A percentile compares a stretch with the other conserved stretches of the same genome.
phyloP scores from a whole-genome alignment of 2,113 vertebrate genomes.

The Cyphotilapia sp. region DNA sequence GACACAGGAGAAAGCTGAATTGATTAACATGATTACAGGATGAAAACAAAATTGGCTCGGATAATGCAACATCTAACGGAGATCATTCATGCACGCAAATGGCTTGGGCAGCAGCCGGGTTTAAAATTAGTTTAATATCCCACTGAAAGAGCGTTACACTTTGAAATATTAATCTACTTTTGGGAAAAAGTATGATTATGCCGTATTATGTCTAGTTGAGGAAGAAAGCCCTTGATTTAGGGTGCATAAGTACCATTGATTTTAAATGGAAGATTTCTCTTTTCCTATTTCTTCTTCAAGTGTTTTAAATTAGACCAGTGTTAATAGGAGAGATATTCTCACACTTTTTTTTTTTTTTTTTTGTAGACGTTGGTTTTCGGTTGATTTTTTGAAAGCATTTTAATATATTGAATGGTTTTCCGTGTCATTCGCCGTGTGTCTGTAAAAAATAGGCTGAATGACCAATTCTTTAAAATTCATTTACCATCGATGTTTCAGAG shows the following conservation, averaged over 20 bases:
- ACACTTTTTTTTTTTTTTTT: not conserved
- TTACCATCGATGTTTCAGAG: conserved; percentile 3
- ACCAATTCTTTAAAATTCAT: not conserved
- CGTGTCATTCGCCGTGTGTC: not conserved
- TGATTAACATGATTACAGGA: conserved; percentile 40
- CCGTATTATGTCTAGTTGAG: not conserved
- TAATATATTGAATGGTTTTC: not conserved
- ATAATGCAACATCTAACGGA: conserved; percentile 5
- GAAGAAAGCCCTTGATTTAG: not conserved
- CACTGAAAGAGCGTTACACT: not conserved
- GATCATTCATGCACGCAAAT: not conserved
- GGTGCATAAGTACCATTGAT: not conserved
- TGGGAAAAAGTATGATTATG: conserved; percentile 1
- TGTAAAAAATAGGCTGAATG: not conserved
- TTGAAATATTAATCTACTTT: conserved; percentile 28
- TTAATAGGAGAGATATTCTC: not conserved
- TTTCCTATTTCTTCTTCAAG: not conserved
- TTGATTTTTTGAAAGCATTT: not conserved
- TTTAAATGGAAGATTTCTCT: not conserved
- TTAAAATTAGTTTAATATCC: not conserved
- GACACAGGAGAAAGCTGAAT: not conserved
- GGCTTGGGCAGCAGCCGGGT: not conserved
- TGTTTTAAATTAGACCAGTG: not conserved
- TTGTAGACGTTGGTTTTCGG: not conserved
- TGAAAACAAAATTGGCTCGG: conserved; percentile 26